These are phyloP conservation scores for Philotrypesis tridentata DNA, from an alignment of 1,140 invertebrate species.

Conservation along the genomic window DNA sequence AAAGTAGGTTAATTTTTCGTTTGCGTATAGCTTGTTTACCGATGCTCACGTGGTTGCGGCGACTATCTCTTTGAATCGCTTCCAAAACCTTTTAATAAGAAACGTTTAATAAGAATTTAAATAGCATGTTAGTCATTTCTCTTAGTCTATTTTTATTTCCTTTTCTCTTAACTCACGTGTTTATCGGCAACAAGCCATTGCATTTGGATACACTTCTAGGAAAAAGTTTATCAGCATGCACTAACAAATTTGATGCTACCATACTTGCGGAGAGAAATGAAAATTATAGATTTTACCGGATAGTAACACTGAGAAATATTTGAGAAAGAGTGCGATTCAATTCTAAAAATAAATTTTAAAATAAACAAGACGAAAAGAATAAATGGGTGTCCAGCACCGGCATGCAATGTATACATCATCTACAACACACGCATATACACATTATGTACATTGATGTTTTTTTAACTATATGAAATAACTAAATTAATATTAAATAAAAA, in stretches of 20 bases:
- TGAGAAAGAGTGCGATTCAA: neutral
- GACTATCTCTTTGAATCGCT: neutral
- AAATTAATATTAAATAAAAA: too few relatives aligned
- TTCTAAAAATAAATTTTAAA: neutral
- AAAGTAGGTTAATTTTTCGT: conserved; percentile 62
- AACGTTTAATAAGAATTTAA: neutral
- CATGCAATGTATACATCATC: conserved; percentile 5
- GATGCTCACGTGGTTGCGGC: neutral
- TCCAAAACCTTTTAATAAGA: neutral
- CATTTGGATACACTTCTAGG: neutral
- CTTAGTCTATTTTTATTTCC: too few relatives aligned
- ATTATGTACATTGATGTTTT: conserved; percentile 10
- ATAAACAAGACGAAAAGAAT: neutral
- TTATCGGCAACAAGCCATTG: conserved; percentile 10
- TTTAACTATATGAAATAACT: neutral
- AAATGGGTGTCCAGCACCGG: conserved; percentile 28
- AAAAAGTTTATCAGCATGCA: neutral
- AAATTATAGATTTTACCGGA: neutral
- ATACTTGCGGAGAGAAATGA: conserved; percentile 28
- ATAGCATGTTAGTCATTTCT: too few relatives aligned
- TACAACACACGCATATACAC: neutral
- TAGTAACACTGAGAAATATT: neutral
- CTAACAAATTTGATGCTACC: conserved; percentile 22
- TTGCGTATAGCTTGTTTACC: conserved; percentile 51
- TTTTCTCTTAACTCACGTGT: neutral